Evolutionary conservation across 2,888 invertebrate species (phyloP).

Genomic region (Cataglyphis rosenhaueri): DNA sequence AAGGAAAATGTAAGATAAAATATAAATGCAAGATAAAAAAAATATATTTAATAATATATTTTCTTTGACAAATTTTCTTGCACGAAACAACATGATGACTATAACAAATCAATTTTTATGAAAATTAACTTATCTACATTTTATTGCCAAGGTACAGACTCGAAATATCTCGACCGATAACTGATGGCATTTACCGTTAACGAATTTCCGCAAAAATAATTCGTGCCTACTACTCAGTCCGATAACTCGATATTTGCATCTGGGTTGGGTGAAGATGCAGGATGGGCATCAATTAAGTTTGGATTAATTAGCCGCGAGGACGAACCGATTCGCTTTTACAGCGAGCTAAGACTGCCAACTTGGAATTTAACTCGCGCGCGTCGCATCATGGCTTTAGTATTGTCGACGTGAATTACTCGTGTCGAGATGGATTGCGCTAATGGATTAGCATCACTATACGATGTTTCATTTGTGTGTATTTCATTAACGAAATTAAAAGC

Average conservation of each 20-base stretch:
- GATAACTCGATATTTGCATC: slow-evolving; percentile 15
- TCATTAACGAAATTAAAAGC: slow-evolving; percentile 42
- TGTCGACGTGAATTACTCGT: slow-evolving; percentile 36
- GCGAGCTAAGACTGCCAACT: slow-evolving; percentile 42
- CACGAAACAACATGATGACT: neutral
- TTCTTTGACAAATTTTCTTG: neutral
- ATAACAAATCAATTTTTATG: neutral
- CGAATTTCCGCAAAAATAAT: neutral
- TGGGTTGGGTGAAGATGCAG: too few species aligned
- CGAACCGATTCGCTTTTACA: slow-evolving; percentile 29
- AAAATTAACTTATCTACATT: neutral
- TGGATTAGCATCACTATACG: slow-evolving; percentile 40
- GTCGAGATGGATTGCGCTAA: slow-evolving; percentile 40
- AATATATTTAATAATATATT: too few species aligned
- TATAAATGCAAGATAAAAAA: neutral
- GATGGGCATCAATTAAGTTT: slow-evolving; percentile 53
- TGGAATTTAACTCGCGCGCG: slow-evolving; percentile 59
- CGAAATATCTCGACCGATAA: neutral
- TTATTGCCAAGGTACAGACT: neutral
- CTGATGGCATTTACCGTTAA: neutral
- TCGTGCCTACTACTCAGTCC: neutral
- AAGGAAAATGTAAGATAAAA: neutral
- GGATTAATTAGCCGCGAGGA: slow-evolving; percentile 52
- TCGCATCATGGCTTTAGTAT: slow-evolving; percentile 34
- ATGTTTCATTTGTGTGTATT: slow-evolving; percentile 57